Evolutionary conservation across 1,140 invertebrate genomes (phyloP), one percentile per base, ranked within the genome.

Genomic region (Sycophaga agraensis): DNA sequence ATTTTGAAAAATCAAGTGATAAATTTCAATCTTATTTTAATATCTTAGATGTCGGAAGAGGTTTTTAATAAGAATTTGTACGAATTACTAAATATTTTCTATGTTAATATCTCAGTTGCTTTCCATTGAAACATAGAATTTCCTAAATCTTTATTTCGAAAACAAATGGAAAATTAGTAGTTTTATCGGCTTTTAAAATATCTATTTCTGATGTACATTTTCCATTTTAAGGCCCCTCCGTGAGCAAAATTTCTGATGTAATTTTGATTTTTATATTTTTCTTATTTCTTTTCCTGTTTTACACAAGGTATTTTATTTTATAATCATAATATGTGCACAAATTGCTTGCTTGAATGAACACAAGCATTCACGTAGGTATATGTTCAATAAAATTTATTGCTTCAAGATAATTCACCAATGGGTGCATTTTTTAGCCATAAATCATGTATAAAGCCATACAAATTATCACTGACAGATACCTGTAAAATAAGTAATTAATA

Each of bases 371-470:
- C 14, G 3, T 39, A 6, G 2, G 24, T 19, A 1, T 40, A 12
- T 40, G 28, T 37, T 35, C 7, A n/a, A 19, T 48, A 24, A 51
- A 55, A 55, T 37, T 21, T 19, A 14, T 19, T 40, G 7, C 17
- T 78, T 90, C 88, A 98, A 72, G 90, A 96, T 22, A 99, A 83
- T 79, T 98, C 96, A 56, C 96, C 97, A 71, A 99, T 98, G 0
- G 97, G 97, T 26, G 97, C 96, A 82, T 96, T 97, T 77, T 97
- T 88, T 16, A 99, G 85, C 97, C 97, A 99, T 71, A 99, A 81
- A 70, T 96, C 89, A 76, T 99, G 96, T 65, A 99, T 94, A 76
- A 97, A 99, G 63, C 87, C 90, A 82, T 98, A 99, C 21, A 99
- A 82, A 66, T 90, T 84, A 77, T 94, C 93, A 71, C 93, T 96